Evolutionary conservation across 1,140 invertebrate species (phyloP).

Genomic region (Hylaeus anthracinus): DNA sequence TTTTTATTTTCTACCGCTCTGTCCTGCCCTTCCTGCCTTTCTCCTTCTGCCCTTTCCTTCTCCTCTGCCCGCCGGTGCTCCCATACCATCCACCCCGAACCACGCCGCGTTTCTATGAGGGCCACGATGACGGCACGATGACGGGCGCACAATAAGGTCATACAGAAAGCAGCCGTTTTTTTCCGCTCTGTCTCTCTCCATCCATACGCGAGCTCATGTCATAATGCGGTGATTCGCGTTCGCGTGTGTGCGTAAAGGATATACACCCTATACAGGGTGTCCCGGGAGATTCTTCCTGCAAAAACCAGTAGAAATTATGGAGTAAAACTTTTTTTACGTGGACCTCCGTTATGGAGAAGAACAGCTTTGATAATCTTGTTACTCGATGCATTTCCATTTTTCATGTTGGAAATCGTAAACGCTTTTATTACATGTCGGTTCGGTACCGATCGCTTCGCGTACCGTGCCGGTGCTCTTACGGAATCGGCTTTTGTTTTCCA

Average conservation of each 20-base stretch:
- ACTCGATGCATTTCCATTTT: too few species aligned
- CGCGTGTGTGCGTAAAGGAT: slow-evolving; percentile 8
- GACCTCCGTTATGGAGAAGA: too few species aligned
- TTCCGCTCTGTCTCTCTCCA: slow-evolving; percentile 31
- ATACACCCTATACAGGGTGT: neutral
- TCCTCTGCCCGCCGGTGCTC: slow-evolving; percentile 20
- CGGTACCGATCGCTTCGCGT: too few species aligned
- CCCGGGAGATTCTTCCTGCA: too few species aligned
- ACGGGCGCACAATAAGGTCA: slow-evolving; percentile 74
- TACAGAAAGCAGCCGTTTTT: slow-evolving; percentile 70
- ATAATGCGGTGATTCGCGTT: slow-evolving; percentile 69
- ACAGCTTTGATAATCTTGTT: too few species aligned
- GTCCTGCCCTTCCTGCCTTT: neutral
- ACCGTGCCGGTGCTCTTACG: too few species aligned
- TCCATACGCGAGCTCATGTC: slow-evolving; percentile 68
- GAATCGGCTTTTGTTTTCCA: too few species aligned
- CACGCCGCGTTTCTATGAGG: slow-evolving; percentile 54
- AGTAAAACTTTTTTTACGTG: too few species aligned
- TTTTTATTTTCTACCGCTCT: neutral
- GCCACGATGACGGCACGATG: slow-evolving; percentile 70
- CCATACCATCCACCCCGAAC: slow-evolving; percentile 49
- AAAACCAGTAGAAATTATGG: too few species aligned
- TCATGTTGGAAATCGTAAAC: too few species aligned
- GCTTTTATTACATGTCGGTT: too few species aligned
- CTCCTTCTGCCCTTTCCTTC: slow-evolving; percentile 14